Conservation (phyloP, 2,113 vertebrate genomes). For the Dromaius novaehollandiae region DNA sequence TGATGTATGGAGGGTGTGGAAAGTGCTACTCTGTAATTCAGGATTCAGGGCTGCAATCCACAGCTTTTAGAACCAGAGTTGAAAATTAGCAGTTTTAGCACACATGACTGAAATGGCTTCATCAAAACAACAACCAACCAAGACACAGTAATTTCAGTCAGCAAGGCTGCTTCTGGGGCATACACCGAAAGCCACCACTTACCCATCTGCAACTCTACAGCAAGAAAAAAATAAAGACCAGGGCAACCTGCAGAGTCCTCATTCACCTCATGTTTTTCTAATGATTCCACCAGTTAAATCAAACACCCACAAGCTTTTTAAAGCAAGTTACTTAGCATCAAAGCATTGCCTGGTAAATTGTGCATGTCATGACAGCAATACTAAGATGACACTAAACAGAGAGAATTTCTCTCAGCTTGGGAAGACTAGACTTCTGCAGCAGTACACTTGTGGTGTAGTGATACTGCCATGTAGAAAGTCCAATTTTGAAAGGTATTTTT, state of each 20-base stretch:
- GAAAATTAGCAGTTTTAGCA: background rate
- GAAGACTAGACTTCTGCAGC: background rate
- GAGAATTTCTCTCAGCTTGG: background rate
- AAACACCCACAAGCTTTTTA: background rate
- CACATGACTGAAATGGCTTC: background rate
- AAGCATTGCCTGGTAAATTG: background rate
- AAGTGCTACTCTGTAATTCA: accelerated
- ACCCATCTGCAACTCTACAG: background rate
- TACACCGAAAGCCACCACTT: background rate
- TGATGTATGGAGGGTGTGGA: background rate
- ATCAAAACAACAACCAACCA: background rate
- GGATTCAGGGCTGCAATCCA: background rate
- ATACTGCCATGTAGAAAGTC: background rate
- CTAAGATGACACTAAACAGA: background rate
- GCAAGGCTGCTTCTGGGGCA: background rate
- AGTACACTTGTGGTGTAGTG: background rate
- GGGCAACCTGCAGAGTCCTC: background rate
- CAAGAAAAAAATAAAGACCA: background rate
- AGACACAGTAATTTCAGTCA: background rate
- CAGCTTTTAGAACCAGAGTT: background rate
- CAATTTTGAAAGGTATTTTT: background rate
- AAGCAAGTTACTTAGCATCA: background rate
- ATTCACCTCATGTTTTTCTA: background rate
- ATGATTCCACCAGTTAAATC: background rate
- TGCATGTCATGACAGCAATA: background rate